A percentile compares a stretch with the other conserved stretches of the same genome.
Conservation (phyloP, 2,113 vertebrate species). For the Mastomys coucha region DNA sequence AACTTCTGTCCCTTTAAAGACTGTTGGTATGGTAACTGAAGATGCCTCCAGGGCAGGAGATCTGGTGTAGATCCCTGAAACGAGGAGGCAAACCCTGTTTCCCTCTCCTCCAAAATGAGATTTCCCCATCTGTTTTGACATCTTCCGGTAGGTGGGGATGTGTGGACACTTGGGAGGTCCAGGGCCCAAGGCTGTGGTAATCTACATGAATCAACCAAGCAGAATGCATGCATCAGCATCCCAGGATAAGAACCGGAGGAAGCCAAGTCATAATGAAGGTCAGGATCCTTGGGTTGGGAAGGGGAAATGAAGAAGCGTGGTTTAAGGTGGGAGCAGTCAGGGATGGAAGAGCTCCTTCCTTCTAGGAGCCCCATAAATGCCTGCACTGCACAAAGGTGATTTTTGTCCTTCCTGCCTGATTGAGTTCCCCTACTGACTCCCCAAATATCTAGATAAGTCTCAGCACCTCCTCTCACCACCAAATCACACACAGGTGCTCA, state of each 20-base stretch:
- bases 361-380: neutral
- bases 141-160: conserved; percentile 66
- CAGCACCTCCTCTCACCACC: neutral
- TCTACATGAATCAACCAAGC: neutral
- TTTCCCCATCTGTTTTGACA: conserved; percentile 47
- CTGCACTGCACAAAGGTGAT: neutral
- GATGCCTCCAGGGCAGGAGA: neutral
- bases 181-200: neutral
- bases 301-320: neutral
- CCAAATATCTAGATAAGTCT: neutral
- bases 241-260: conserved; percentile 45
- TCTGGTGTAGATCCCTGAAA: neutral
- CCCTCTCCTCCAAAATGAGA: neutral
- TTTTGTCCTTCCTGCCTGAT: neutral
- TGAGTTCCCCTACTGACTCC: neutral
- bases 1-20: neutral
- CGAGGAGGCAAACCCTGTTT: neutral
- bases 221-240: conserved; percentile 18
- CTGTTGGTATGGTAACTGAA: neutral
- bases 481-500: conserved; percentile 8
- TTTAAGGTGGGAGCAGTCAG: neutral
- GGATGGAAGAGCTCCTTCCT: too few relatives aligned
- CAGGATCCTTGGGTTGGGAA: neutral
- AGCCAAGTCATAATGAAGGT: neutral
- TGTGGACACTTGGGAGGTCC: neutral